phyloP scores from a whole-genome alignment of 2,888 invertebrate genomes.

The Cosmia trapezina region DNA sequence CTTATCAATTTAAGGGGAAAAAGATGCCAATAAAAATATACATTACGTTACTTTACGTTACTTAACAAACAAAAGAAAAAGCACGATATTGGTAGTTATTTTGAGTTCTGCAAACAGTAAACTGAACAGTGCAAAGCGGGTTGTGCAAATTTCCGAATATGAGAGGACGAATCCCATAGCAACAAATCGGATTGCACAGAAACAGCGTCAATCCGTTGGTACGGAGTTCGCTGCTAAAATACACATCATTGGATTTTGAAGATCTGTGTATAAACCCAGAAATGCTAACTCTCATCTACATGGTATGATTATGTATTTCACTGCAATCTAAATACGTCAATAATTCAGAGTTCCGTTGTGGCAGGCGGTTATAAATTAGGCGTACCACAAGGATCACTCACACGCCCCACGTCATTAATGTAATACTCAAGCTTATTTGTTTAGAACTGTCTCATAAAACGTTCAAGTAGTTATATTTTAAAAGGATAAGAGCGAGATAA shows the following conservation, averaged over 20 bases:
- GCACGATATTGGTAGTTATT: neutral
- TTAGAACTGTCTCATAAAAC: constrained; percentile 30
- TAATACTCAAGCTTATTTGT: constrained; percentile 34
- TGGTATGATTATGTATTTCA: constrained; percentile 19
- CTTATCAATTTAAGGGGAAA: neutral
- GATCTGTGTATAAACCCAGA: constrained; percentile 33
- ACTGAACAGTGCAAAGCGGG: neutral
- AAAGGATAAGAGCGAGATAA: constrained; percentile 27
- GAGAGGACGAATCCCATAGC: constrained; percentile 45
- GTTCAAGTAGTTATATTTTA: constrained; percentile 43
- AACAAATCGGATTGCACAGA: constrained; percentile 60
- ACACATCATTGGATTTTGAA: constrained; percentile 47
- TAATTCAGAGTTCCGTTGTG: constrained; percentile 3
- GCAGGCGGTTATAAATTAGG: constrained; percentile 48
- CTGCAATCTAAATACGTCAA: constrained; percentile 25
- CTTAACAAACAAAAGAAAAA: neutral
- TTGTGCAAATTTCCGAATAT: constrained; percentile 37
- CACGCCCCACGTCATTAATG: constrained; percentile 34
- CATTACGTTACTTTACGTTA: neutral
- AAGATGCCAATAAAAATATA: neutral
- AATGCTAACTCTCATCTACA: constrained; percentile 7
- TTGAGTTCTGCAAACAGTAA: constrained; percentile 10
- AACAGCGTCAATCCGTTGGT: constrained; percentile 57
- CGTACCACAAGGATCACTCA: constrained; percentile 44
- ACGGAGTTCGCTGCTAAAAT: constrained; percentile 48